phyloP scores from a whole-genome alignment of 1,140 invertebrate species.

The Drosophila guanche region DNA sequence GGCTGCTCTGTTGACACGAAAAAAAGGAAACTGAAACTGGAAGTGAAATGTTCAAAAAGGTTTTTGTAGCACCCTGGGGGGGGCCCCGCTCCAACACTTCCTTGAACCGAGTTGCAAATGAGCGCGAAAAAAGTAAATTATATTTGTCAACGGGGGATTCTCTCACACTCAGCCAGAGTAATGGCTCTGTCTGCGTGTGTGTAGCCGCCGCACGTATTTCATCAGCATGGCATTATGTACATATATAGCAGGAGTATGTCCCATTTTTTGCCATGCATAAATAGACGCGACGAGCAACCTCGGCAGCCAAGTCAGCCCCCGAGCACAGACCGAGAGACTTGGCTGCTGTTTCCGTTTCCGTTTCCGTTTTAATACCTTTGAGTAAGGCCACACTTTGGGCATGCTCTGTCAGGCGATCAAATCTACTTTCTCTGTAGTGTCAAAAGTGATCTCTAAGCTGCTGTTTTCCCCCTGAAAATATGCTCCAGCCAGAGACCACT shows the following conservation, averaged over 20 bases:
- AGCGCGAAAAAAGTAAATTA: constrained; percentile 78
- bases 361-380: constrained; percentile 56
- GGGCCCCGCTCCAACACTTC: constrained; percentile 14
- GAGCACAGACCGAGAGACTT: constrained; percentile 21
- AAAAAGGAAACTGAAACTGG: constrained; percentile 33
- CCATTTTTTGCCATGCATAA: constrained; percentile 65
- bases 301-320: constrained; percentile 42
- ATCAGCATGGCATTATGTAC: constrained; percentile 68
- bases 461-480: neutral
- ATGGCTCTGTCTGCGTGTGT: constrained; percentile 31
- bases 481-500: neutral
- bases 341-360: constrained; percentile 71
- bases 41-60: constrained; percentile 57
- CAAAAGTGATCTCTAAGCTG: neutral
- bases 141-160: constrained; percentile 70
- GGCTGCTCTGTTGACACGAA: constrained; percentile 26
- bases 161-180: constrained; percentile 15
- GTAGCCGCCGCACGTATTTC: constrained; percentile 68
- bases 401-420: neutral
- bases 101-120: constrained; percentile 56
- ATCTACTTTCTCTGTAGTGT: neutral
- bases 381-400: neutral
- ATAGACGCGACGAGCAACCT: constrained; percentile 61
- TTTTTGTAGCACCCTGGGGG: constrained; percentile 59
- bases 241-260: constrained; percentile 32